A percentile compares a stretch with the other conserved stretches of the same genome.
Conservation (phyloP, 2,888 invertebrate genomes). For the Heliconius ismenius region DNA sequence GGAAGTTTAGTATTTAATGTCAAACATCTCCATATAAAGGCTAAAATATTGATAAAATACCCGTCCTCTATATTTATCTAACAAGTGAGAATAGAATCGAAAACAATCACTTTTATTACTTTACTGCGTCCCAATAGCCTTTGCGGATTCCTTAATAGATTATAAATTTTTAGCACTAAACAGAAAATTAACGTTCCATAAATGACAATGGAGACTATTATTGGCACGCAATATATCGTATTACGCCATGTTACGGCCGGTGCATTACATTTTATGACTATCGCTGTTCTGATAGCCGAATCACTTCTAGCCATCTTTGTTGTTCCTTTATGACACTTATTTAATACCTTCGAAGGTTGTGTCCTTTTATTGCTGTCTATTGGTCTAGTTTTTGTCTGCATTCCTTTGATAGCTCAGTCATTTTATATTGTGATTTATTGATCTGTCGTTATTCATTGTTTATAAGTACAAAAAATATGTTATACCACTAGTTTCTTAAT, state of each 20-base stretch:
- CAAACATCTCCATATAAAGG: background rate
- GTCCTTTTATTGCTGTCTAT: conserved; percentile 43
- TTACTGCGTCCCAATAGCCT: background rate
- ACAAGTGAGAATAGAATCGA: background rate
- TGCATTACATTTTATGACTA: conserved; percentile 67
- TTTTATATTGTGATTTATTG: conserved; percentile 13
- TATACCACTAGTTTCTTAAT: background rate
- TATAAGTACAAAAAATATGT: background rate
- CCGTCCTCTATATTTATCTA: background rate
- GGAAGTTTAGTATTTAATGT: no score
- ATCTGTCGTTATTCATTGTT: background rate
- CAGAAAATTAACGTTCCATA: conserved; percentile 14
- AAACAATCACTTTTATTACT: background rate
- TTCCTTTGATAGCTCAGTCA: background rate
- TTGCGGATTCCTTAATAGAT: background rate
- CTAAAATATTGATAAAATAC: background rate
- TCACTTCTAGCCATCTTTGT: conserved; percentile 59
- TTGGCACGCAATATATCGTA: conserved; percentile 62
- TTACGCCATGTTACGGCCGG: conserved; percentile 61
- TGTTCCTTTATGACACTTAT: conserved; percentile 52
- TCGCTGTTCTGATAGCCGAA: conserved; percentile 54
- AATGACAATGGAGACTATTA: conserved; percentile 45
- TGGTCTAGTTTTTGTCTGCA: conserved; percentile 29
- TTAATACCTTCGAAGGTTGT: conserved; percentile 46
- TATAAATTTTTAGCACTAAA: background rate